phyloP scores from a whole-genome alignment of 2,113 vertebrate species.

The Stictonetta naevosa region DNA sequence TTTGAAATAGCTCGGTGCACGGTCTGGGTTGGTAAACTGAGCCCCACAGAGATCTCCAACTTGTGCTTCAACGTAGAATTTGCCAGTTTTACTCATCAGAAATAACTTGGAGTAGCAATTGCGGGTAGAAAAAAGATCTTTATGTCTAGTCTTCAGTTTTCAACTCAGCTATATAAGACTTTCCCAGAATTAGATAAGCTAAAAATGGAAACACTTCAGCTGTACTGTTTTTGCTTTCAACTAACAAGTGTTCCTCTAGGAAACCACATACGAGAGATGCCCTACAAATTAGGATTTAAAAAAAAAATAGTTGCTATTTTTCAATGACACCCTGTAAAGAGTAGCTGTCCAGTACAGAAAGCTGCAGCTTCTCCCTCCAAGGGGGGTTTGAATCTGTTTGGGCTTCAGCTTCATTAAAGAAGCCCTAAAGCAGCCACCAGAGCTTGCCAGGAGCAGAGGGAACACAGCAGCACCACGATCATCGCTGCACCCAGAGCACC shows the following conservation, averaged over 20 bases:
- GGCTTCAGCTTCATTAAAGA: not conserved
- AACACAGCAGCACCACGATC: fast-evolving
- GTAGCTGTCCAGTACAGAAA: not conserved
- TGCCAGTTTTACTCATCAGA: not conserved
- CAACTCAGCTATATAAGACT: not conserved
- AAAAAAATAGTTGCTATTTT: not conserved
- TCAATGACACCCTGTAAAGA: not conserved
- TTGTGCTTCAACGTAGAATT: not conserved
- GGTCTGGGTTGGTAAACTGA: not conserved
- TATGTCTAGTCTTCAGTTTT: not conserved
- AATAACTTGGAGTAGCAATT: not conserved
- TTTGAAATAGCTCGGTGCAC: fast-evolving
- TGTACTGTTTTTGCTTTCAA: not conserved
- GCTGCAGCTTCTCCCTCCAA: not conserved
- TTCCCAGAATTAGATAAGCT: not conserved
- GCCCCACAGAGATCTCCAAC: not conserved
- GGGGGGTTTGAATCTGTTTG: not conserved
- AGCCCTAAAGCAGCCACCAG: not conserved
- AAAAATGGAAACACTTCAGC: not conserved
- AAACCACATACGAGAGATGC: not conserved
- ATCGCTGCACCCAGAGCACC: not conserved
- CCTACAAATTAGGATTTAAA: not conserved
- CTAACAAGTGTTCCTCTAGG: not conserved
- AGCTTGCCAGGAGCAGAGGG: fast-evolving
- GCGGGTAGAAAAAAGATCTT: not conserved